Evolutionary conservation across 2,797 vertebrate species (phyloP).

Genomic region (Distichodus sexfasciatus): DNA sequence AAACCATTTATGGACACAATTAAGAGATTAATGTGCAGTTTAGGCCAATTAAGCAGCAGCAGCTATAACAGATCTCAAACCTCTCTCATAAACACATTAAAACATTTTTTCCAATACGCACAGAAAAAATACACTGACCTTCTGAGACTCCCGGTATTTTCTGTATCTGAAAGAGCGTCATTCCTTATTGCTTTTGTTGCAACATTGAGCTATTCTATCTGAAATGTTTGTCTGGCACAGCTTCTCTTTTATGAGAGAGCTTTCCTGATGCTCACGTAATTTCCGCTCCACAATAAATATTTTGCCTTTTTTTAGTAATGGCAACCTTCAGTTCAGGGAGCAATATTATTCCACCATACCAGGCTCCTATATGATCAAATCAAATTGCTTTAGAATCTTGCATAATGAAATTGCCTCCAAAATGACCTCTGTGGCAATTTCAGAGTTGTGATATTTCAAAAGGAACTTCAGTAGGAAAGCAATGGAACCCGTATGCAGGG

Average conservation of each 20-base stretch:
- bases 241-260: neutral
- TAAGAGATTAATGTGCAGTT: neutral
- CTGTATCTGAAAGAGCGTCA: neutral
- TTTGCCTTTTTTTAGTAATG: neutral
- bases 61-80: neutral
- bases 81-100: neutral
- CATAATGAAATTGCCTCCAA: too few species aligned
- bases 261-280: neutral
- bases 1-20: neutral
- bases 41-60: neutral
- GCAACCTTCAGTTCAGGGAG: neutral
- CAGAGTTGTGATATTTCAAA: too few species aligned
- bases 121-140: too few species aligned
- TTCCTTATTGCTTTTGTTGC: neutral
- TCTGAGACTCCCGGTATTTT: neutral
- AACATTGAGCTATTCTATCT: neutral
- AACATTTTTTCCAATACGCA: neutral
- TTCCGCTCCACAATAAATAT: neutral
- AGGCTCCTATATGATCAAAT: neutral
- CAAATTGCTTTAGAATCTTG: neutral
- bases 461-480: too few species aligned
- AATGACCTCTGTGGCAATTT: too few species aligned
- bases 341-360: neutral
- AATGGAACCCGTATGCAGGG: too few species aligned
- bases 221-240: neutral